A percentile compares a stretch with the other conserved stretches of the same genome.
Evolutionary conservation across 1,140 invertebrate genomes (phyloP).

Genomic region (Calephelis nemesis): DNA sequence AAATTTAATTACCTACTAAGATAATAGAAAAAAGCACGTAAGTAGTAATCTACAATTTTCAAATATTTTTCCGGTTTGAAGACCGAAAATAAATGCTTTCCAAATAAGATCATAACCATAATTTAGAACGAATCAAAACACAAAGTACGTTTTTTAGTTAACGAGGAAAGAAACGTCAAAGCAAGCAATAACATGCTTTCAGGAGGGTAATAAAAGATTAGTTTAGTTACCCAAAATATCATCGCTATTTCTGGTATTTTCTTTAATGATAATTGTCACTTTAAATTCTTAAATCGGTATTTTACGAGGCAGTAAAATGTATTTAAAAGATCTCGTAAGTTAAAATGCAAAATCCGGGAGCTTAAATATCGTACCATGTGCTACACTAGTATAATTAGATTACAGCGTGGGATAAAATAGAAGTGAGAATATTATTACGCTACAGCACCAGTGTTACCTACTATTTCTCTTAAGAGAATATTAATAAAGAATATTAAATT

Average conservation of each 20-base stretch:
- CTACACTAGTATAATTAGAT: constrained; percentile 5
- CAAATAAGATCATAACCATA: not conserved
- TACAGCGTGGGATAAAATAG: not conserved
- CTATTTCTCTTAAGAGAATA: not conserved
- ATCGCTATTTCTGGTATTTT: not conserved
- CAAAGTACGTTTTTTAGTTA: no score
- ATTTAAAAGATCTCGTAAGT: constrained; percentile 13
- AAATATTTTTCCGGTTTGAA: no score
- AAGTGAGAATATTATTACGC: not conserved
- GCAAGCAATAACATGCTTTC: not conserved
- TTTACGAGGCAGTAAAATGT: constrained; percentile 7
- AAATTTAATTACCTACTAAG: no score
- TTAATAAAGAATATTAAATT: no score
- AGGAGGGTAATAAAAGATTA: not conserved
- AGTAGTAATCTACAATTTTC: no score
- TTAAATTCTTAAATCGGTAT: not conserved
- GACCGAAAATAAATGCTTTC: no score
- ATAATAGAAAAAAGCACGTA: no score
- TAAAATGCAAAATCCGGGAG: constrained; percentile 8
- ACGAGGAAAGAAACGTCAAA: not conserved
- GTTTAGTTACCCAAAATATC: not conserved
- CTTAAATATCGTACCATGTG: not conserved
- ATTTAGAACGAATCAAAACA: not conserved
- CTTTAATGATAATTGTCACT: not conserved
- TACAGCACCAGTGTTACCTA: not conserved